These are phyloP conservation scores for Rhegmatorhina hoffmannsi DNA, from an alignment of 2,113 vertebrate genomes.

Conservation along the genomic window DNA sequence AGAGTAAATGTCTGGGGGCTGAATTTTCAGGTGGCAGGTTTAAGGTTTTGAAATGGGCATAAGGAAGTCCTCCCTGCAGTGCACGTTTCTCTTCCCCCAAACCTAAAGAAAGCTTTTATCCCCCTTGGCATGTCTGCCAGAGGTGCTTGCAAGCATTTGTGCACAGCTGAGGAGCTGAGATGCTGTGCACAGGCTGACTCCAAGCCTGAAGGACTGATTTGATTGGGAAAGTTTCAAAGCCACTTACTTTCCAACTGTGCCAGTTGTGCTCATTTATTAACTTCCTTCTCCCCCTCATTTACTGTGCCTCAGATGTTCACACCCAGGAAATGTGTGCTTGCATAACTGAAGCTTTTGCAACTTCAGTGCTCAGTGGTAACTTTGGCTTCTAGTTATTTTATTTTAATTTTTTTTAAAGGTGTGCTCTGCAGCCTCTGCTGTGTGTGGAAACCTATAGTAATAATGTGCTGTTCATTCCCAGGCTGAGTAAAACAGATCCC, in stretches of 20 bases:
- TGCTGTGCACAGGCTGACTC: background rate
- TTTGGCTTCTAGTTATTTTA: background rate
- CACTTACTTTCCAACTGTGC: conserved; percentile 10
- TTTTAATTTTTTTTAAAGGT: background rate
- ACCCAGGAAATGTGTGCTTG: conserved; percentile 54
- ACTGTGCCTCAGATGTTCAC: conserved; percentile 7
- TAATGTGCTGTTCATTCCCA: background rate
- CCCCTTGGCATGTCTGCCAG: background rate
- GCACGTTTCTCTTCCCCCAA: background rate
- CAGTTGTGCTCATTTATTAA: conserved; percentile 25
- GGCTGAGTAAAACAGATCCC: background rate
- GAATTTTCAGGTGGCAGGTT: background rate
- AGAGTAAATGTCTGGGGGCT: background rate
- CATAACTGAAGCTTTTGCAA: conserved; percentile 56
- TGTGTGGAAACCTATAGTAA: background rate
- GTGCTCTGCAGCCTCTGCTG: background rate
- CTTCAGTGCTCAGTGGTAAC: background rate
- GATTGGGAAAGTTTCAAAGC: conserved; percentile 7
- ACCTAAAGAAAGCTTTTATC: background rate
- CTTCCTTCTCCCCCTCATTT: conserved; percentile 53
- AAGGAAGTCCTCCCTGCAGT: background rate
- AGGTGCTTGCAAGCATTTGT: background rate
- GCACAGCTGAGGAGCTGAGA: background rate
- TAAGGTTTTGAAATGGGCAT: background rate
- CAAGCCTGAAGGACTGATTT: background rate